Base-by-base conservation (phyloP, 2,113 vertebrate species). In the Antennarius striatus region DNA sequence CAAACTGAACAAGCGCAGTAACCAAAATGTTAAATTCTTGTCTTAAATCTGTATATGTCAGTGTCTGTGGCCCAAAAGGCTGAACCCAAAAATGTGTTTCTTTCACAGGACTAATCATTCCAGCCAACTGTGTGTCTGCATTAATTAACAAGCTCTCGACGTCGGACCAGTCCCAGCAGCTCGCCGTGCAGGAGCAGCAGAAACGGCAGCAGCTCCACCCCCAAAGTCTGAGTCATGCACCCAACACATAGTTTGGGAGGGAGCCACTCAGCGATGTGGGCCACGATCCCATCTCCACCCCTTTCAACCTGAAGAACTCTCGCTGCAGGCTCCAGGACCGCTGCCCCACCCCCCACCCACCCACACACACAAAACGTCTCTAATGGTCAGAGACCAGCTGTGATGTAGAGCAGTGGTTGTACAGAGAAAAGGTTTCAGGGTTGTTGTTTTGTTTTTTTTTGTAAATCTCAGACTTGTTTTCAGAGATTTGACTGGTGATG, bases 171-270 rank as follows among this genome's bases (percentile, higher is more conserved):
- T 95, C 94, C 13, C 98, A 99, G 50, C 97, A 99, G 93, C 93
- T 98, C 1, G 96, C 96, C 0, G 96, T 99, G 51, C 96, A 98
- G 68, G 96, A 98, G 92, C 97, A 97, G 68, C 96, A 99, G 91
- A 96, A 98, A 47, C 96, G 96, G 94, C 98, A 98, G 85, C 98
- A 98, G 92, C 97, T 96, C 36, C 98, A 99, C 89, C 98, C 98
- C 0, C 98, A 99, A 82, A 99, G 98, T 88, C 93, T 99, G 86
- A 94, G 95, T 85, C 96, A 94, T 60, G 83, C 92, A 9, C 92
- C 90, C 93, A 93, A 86, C 30, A 93, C 94, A 0, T 92, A 93
- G 89, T 75, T 4, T 4, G 59, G 28, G 64, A 17, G 2, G 58
- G 32, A 54, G 43, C 52, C 43, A 6, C 63, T 56, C 22, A 0